These are phyloP conservation scores for Agrotis ipsilon DNA, from an alignment of 2,888 invertebrate genomes.

Conservation along the genomic window DNA sequence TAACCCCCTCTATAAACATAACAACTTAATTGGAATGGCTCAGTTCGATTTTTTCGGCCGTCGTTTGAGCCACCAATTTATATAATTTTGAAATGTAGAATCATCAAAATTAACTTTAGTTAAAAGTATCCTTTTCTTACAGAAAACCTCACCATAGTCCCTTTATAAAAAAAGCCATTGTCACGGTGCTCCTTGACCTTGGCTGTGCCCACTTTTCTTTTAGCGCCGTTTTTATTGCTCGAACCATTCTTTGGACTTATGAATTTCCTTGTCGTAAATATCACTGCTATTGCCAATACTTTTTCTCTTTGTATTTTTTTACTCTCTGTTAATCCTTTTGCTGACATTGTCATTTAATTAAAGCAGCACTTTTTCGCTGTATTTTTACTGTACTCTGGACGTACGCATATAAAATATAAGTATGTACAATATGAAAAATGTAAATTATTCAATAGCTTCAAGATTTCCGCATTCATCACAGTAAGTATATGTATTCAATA, in stretches of 20 bases:
- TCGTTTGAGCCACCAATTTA: too few species aligned
- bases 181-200: slow-evolving; percentile 49
- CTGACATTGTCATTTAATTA: slow-evolving; percentile 46
- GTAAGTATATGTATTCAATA: slow-evolving; percentile 74
- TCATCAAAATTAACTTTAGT: slow-evolving; percentile 8
- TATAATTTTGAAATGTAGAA: too few species aligned
- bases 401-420: slow-evolving; percentile 11
- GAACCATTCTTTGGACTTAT: slow-evolving; percentile 55
- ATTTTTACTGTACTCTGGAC: slow-evolving; percentile 2
- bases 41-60: too few species aligned
- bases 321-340: slow-evolving; percentile 32
- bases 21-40: too few species aligned
- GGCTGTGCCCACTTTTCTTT: slow-evolving; percentile 52
- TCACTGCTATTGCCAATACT: slow-evolving; percentile 55
- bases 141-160: slow-evolving; percentile 3
- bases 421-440: slow-evolving; percentile 36
- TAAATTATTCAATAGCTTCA: slow-evolving; percentile 52
- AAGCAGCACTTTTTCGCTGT: slow-evolving; percentile 20
- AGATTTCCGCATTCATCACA: slow-evolving; percentile 67
- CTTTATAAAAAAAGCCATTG: slow-evolving; percentile 25
- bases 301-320: slow-evolving; percentile 36
- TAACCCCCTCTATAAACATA: too few species aligned
- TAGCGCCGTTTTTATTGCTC: slow-evolving; percentile 56
- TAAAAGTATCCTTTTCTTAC: neutral
- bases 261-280: slow-evolving; percentile 64